Evolutionary conservation across 1,140 invertebrate genomes (phyloP).

Genomic region (silkworm (Bombyx mori)): DNA sequence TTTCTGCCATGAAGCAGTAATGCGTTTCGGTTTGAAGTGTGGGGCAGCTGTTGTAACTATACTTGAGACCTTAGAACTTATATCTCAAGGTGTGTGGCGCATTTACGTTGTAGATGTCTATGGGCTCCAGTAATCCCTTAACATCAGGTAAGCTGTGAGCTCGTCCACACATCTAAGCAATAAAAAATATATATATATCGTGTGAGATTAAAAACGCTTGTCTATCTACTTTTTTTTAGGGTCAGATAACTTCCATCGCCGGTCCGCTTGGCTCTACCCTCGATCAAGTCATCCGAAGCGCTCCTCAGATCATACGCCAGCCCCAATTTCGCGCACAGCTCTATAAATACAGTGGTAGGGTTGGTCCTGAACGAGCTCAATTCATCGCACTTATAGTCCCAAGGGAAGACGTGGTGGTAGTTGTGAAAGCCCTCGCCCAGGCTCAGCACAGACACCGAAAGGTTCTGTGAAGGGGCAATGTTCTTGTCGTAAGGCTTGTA

Average conservation of each 20-base stretch:
- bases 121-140: no score
- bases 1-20: no score
- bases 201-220: no score
- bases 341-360: slow-evolving; percentile 75
- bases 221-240: no score
- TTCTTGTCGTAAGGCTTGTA: slow-evolving; percentile 88
- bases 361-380: slow-evolving; percentile 50
- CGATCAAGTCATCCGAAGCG: slow-evolving; percentile 60
- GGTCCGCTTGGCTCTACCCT: slow-evolving; percentile 50
- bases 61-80: no score
- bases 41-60: no score
- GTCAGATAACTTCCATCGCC: slow-evolving; percentile 1
- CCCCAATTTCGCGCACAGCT: slow-evolving; percentile 69
- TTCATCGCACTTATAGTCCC: slow-evolving; percentile 10
- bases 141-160: no score
- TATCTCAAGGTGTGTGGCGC: no score
- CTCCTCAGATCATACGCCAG: slow-evolving; percentile 9
- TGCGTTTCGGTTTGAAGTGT: no score
- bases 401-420: slow-evolving; percentile 11
- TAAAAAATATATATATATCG: no score
- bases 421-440: slow-evolving; percentile 13
- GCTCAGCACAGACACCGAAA: slow-evolving; percentile 75
- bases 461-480: slow-evolving; percentile 80
- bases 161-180: no score
- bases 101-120: no score